Evolutionary conservation across 2,113 vertebrate species (phyloP), one percentile per base, ranked within the genome.

Genomic region (Thunnus thynnus): DNA sequence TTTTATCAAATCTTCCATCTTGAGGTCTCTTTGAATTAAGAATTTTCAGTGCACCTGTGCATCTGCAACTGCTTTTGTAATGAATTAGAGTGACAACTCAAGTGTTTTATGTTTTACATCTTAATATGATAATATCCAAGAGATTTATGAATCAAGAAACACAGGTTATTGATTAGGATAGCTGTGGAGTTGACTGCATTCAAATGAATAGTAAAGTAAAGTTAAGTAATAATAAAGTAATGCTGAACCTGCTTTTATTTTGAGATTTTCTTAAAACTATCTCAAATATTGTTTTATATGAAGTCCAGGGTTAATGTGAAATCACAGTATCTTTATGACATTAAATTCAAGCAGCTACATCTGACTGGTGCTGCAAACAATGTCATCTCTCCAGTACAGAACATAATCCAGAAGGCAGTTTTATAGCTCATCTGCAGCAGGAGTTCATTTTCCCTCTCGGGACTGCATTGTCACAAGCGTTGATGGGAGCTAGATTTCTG

Each of bases 361-460:
- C 60, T 63, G 27, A 66, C 18, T 70, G 61, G 17, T 61, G 62
- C 32, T 68, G 55, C 72, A 27, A 74, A 57, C 50, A 55, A 55
- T 48, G 17, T 30, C 79, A 27, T 61, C 62, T 68, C 56, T 13
- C 64, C 16, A 25, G 14, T 14, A 32, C 18, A 20, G 16, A 13
- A 32, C 32, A 61, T 62, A 46, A 62, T 76, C 36, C 5, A 75
- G 11, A 70, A 82, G 25, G 51, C 72, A 56, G 67, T 48, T 50
- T 30, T 46, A n/a, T 20, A 14, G 52, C 80, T 69, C 18, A 13
- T 61, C 30, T 78, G 61, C 51, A 78, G 82, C 73, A 82, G 20
- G 71, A 82, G 55, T 80, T 90, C 48, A 72, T 75, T 66, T 83
- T 32, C 60, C 58, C 46, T n/a, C 63, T 48, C 63, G 79, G 75